Evolutionary conservation across 1,140 invertebrate genomes (phyloP), one percentile per base, ranked within the genome.

Genomic region (Sinonovacula constricta): DNA sequence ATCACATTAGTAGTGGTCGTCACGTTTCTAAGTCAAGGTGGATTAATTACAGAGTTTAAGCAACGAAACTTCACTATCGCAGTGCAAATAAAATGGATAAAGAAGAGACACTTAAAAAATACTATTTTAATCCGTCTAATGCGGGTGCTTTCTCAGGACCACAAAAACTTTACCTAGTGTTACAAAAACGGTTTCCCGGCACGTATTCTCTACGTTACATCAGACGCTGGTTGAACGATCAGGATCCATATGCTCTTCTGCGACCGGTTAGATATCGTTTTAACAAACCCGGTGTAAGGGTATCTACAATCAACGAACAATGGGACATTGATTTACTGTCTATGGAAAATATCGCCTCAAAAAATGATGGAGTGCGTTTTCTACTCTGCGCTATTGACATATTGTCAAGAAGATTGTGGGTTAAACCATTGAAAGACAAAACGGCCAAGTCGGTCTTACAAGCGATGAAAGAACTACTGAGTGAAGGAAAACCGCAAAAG

Each of bases 361-460:
- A 54, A 26, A 78, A 81, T 57, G 39, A 54, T 51, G 62, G 69
- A 15, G 31, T 63, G 22, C 53, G 59, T 14, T 81, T 33, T 63
- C 33, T 81, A 5, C 30, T 81, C 1, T 28, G 72, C 15, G 75
- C 65, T 30, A 74, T 79, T 3, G 69, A 75, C 39, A 45, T 34
- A 71, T 62, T 81, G 45, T 66, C 67, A 34, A 26, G 33, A 31
- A 68, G 53, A 63, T 51, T 81, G 18, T 75, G 68, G 54, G 63
- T 81, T 4, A 30, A 81, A 69, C 68, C 70, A 39, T 33, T 81
- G 4, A 51, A 54, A 62, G 60, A 74, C 63, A 81, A 79, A 78
- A 74, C 36, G 34, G 69, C 68, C n/a, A 67, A 74, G 69, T 24
- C 59, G 36, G 69, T 81, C 28, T 36, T 72, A 49, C 31, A 62